Evolutionary conservation across 1,140 invertebrate species (phyloP).

Genomic region (Meloidogyne hapla): DNA sequence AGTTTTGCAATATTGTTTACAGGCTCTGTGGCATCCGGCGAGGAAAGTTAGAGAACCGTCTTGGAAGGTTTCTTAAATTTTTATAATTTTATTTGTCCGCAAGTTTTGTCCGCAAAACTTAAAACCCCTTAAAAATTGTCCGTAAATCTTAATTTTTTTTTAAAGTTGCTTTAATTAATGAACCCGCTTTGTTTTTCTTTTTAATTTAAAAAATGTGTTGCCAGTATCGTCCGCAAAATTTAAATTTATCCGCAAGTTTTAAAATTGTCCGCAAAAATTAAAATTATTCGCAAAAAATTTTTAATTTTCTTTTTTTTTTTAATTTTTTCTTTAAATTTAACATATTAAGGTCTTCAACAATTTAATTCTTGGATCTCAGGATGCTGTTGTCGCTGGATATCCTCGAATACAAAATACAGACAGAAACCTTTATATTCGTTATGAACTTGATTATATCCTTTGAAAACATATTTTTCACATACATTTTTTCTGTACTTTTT

Average conservation of each 20-base stretch:
- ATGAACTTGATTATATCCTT: conserved; percentile 92
- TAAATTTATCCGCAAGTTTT: too few relatives aligned
- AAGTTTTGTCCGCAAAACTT: too few relatives aligned
- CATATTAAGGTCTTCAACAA: conserved; percentile 89
- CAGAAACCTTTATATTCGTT: conserved; percentile 89
- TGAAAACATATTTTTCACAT: conserved; percentile 66
- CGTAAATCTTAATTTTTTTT: too few relatives aligned
- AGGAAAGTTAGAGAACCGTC: conserved; percentile 97
- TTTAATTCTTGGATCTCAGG: conserved; percentile 96
- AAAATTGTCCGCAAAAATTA: too few relatives aligned
- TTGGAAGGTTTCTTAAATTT: conserved; percentile 79
- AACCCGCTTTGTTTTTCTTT: too few relatives aligned
- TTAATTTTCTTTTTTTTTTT: background rate
- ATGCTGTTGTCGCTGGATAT: conserved; percentile 94
- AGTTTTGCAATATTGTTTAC: conserved; percentile 60
- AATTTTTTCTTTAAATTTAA: conserved; percentile 5
- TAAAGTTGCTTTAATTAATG: too few relatives aligned
- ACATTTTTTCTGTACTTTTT: background rate
- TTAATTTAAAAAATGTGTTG: too few relatives aligned
- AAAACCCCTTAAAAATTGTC: too few relatives aligned
- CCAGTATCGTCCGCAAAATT: too few relatives aligned
- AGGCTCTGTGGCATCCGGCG: conserved; percentile 97
- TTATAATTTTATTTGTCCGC: background rate
- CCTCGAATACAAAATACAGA: conserved; percentile 86
- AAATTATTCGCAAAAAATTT: background rate